These are phyloP conservation scores for Heterocephalus glaber DNA, from an alignment of 2,113 vertebrate species.

Conservation along the genomic window DNA sequence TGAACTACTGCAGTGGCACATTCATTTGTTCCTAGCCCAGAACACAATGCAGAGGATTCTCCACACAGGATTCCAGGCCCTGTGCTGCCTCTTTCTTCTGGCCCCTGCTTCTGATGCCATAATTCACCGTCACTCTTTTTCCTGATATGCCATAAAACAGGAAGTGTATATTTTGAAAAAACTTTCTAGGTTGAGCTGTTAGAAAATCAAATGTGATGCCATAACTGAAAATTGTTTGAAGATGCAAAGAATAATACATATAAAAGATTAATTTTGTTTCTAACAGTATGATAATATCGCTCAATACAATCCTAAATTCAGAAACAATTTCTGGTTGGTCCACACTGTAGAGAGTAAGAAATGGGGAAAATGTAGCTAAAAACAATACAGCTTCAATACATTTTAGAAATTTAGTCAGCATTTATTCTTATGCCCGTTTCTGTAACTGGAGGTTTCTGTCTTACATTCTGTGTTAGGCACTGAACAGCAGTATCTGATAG, in stretches of 20 bases:
- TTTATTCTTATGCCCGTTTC: neutral
- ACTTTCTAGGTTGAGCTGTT: neutral
- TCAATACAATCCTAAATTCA: neutral
- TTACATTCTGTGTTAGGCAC: neutral
- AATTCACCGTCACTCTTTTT: neutral
- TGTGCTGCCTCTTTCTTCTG: neutral
- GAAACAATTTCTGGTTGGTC: neutral
- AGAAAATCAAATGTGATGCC: neutral
- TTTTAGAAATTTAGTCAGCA: neutral
- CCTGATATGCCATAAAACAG: neutral
- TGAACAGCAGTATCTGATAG: neutral
- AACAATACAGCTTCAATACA: neutral
- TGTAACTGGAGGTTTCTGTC: constrained; percentile 20
- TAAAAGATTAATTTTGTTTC: neutral
- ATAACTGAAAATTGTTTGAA: neutral
- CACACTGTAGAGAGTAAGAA: neutral
- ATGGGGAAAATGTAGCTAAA: neutral
- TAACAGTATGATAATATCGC: neutral
- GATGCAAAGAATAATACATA: neutral
- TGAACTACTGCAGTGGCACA: neutral
- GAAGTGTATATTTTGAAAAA: neutral
- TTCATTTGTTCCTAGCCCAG: neutral
- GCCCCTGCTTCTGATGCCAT: rapidly evolving
- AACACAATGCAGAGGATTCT: neutral
- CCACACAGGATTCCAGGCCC: neutral